Base-by-base conservation (phyloP, 64 coral and sea anemone species). In the Montipora cactus region DNA sequence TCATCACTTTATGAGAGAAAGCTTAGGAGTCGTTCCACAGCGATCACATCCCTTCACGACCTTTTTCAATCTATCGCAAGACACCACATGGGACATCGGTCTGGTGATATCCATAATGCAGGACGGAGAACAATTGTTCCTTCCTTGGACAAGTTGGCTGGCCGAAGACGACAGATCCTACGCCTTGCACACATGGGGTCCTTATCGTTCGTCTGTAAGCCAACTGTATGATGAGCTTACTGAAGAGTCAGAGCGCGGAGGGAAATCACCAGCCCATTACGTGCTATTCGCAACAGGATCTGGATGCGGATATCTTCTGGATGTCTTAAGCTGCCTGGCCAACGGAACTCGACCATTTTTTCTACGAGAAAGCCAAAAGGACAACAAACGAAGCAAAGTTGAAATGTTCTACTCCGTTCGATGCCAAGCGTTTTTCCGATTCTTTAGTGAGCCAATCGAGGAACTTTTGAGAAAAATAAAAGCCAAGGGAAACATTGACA, bases 41-140 rank as follows among this genome's bases (percentile, higher is more conserved):
- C 73, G 93, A 5, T 87, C 93, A 3, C 93, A 94, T 22, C 93
- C 93, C 22, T 94, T 94, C 13, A 94, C 93, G 9, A 90, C 93
- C 28, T 94, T 94, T 81, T 75, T 45, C 14, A 94, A 94, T 64
- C 62, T 81, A 20, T 79, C 84, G 23, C 11, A 84, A 59, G 87
- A 94, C 44, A 52, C 46, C 1, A 84, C 79, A 3, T 94, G 93
- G 93, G 87, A 94, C 79, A 90, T 94, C 53, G 93, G 93, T 21
- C 37, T 94, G 22, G 70, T 94, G 1, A 76, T 94, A 48, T 89
- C 93, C 5, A 71, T 85, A 49, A 90, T 94, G 46, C 70, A 94
- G 45, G 93, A 94, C 51, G 25, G 76, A 9, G 5, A 90, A 12
- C 93, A 94, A 44, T 81, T 88, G 58, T 77, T 49, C 76, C n/a